These are phyloP conservation scores for Ciconia stormi DNA, from an alignment of 2,113 vertebrate species.

Conservation along the genomic window DNA sequence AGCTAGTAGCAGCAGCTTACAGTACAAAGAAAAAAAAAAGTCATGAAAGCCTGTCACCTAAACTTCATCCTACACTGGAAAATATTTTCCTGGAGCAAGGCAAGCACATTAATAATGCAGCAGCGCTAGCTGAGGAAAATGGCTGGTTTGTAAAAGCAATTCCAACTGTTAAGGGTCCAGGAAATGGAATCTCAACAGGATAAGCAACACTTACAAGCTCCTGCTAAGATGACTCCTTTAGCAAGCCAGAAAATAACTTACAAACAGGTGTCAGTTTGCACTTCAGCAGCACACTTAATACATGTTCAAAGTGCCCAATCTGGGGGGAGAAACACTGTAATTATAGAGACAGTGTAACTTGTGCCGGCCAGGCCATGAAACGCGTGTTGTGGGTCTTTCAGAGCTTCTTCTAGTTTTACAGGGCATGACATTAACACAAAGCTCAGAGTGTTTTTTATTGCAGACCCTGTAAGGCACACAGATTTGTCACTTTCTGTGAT, in stretches of 20 bases:
- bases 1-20: background rate
- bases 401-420: background rate
- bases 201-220: conserved; percentile 25
- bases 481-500: background rate
- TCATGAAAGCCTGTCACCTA: conserved; percentile 13
- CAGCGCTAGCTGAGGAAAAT: conserved; percentile 5
- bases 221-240: conserved; percentile 19
- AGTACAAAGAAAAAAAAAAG: background rate
- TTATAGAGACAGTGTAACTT: background rate
- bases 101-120: conserved; percentile 2
- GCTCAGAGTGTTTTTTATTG: background rate
- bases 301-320: background rate
- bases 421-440: background rate
- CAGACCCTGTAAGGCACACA: background rate
- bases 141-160: conserved; percentile 36
- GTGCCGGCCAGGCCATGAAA: background rate
- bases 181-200: conserved; percentile 52
- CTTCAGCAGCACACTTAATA: background rate
- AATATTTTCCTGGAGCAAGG: conserved; percentile 9
- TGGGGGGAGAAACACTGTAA: background rate
- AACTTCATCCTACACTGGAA: background rate
- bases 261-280: background rate
- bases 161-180: conserved; percentile 3
- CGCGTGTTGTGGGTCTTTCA: background rate
- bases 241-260: conserved; percentile 17